phyloP scores from a whole-genome alignment of 2,113 vertebrate species.

The Penelope pileata region DNA sequence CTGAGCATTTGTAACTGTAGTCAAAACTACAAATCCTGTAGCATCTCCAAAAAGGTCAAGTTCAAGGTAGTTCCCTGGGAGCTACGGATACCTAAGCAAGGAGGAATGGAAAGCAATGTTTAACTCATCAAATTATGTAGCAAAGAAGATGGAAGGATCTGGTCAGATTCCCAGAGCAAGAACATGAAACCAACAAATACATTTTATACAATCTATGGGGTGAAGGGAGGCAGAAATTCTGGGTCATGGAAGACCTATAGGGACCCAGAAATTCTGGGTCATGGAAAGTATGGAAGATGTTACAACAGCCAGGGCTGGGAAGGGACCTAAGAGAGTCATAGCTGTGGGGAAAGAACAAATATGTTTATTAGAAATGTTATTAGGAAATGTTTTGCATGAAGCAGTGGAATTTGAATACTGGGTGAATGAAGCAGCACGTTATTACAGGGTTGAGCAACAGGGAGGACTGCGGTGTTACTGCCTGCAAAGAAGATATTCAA shows the following conservation, averaged over 20 bases:
- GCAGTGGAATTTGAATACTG: neutral
- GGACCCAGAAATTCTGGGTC: no score
- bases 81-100: neutral
- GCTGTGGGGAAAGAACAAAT: constrained; percentile 17
- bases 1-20: neutral
- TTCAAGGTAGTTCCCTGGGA: neutral
- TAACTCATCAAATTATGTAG: neutral
- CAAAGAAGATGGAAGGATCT: neutral
- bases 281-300: neutral
- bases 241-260: neutral
- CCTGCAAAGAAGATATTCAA: neutral
- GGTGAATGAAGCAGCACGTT: neutral
- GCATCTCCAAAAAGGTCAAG: neutral
- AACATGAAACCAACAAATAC: neutral
- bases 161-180: rapidly evolving
- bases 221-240: neutral
- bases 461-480: neutral
- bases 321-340: neutral
- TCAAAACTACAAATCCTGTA: neutral
- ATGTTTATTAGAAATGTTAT: neutral
- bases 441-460: neutral
- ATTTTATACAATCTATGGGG: neutral
- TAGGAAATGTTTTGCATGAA: neutral
- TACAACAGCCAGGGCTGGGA: neutral
- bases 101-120: neutral